Evolutionary conservation across 2,888 invertebrate species (phyloP), one percentile per base, ranked within the genome.

Genomic region (Scaptomyza reducta): DNA sequence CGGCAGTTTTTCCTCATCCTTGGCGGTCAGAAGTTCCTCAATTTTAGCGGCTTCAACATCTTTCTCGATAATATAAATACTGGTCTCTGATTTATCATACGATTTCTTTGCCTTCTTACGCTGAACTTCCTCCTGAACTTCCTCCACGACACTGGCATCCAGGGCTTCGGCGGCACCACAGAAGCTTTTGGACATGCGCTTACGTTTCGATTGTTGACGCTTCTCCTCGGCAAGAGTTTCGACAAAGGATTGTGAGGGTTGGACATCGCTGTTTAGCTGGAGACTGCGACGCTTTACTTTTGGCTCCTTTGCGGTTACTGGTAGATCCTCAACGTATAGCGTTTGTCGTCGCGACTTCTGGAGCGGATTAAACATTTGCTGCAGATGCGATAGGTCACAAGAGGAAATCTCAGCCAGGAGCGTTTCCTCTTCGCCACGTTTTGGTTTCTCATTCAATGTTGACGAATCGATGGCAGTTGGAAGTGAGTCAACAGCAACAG

Each of bases 161-260:
- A 66, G 35, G 3, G 35, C 61, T 0, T 79, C 79, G 14, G 60
- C n/a, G 2, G 74, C 60, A 4, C 72, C 80, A 57, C 85, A 78
- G 13, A 90, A 88, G 56, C 90, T 90, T 31, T 89, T 90, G 0
- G 90, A 90, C 10, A 86, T 31, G 6, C 87, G 78, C 16, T 87
- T 89, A 4, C 87, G 77, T 58, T 89, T 90, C 0, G 69, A 41
- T 1, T 29, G 51, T 25, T 58, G 50, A 0, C 33, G 41, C 14
- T 70, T 58, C 0, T 59, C 55, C n/a, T 82, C 73, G 41, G 72
- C 74, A 11, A 90, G 33, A 22, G 76, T 82, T 54, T 90, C 89
- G n/a, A 89, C 77, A 40, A 90, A 89, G 1, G 90, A 90, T 40
- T 89, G 87, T 0, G 90, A 90, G 5, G 90, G 89, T 35, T 80